Conservation (phyloP, 2,113 vertebrate species). For the Neogale vison region DNA sequence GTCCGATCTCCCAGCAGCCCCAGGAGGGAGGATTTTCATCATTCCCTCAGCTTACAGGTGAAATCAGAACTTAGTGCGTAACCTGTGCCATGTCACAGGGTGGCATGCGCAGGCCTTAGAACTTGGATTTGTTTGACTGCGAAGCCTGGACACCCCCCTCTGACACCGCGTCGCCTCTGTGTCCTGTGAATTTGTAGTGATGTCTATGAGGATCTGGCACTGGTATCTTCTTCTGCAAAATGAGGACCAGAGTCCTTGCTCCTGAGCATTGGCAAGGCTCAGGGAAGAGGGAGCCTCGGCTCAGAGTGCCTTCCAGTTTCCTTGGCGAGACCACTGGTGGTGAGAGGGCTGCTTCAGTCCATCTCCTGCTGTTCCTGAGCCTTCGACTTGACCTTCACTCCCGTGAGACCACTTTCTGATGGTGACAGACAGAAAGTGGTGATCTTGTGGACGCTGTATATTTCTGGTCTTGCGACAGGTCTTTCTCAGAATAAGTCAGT, state of each 20-base stretch:
- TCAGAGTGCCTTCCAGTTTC: neutral
- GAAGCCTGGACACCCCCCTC: neutral
- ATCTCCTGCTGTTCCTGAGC: neutral
- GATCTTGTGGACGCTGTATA: neutral
- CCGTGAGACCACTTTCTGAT: neutral
- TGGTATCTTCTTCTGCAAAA: neutral
- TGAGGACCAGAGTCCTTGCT: neutral
- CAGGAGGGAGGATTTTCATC: neutral
- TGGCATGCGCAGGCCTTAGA: neutral
- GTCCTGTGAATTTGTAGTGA: neutral
- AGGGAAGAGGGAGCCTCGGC: neutral
- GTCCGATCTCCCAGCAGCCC: neutral
- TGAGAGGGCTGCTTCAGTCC: neutral
- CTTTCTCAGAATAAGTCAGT: neutral
- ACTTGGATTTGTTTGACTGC: neutral
- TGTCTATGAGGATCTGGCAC: neutral
- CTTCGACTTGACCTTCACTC: neutral
- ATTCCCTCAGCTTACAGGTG: neutral
- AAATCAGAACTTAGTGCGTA: neutral
- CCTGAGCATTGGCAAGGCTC: neutral
- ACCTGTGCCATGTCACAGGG: neutral
- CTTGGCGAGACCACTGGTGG: neutral
- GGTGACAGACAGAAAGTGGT: neutral
- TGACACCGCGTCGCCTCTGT: rapidly evolving
- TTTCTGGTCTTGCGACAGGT: neutral